Percentiles rank a stretch among this genome's conserved stretches.
Evolutionary conservation across 1,140 invertebrate species (phyloP).

Genomic region (Pachypeltis micranthus): DNA sequence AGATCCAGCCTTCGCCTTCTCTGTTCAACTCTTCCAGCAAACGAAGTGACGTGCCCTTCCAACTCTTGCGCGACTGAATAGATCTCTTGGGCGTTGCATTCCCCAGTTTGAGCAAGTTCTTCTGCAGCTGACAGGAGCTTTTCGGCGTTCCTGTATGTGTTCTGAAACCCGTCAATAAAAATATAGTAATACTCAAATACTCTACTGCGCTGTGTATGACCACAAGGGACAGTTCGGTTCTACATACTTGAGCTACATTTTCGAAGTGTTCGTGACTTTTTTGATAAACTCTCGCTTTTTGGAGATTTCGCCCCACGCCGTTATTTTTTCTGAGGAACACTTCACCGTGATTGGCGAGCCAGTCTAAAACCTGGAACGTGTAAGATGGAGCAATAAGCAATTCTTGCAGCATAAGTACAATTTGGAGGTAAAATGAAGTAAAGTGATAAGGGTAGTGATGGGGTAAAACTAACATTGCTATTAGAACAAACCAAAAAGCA

Average conservation of each 20-base stretch:
- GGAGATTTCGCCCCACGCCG: conserved; percentile 85
- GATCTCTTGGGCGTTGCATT: conserved; percentile 92
- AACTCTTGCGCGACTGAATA: conserved; percentile 84
- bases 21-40: conserved; percentile 87
- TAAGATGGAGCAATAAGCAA: background rate
- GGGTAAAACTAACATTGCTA: too few relatives aligned
- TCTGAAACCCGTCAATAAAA: conserved; percentile 65
- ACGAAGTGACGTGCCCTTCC: conserved; percentile 81
- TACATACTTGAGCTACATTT: conserved; percentile 79
- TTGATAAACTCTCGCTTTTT: conserved; percentile 87
- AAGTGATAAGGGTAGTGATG: too few relatives aligned
- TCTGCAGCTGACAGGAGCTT: conserved; percentile 91
- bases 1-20: conserved; percentile 79
- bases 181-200: conserved; percentile 10
- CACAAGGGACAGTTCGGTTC: background rate
- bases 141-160: conserved; percentile 97
- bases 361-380: conserved; percentile 72
- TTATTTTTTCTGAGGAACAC: conserved; percentile 94
- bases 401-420: background rate
- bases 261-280: conserved; percentile 98
- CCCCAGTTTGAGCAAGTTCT: conserved; percentile 87
- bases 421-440: too few relatives aligned
- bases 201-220: background rate
- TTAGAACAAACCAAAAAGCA: too few relatives aligned
- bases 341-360: conserved; percentile 97